phyloP scores from a whole-genome alignment of 1,140 invertebrate species.

The Argopecten irradians region DNA sequence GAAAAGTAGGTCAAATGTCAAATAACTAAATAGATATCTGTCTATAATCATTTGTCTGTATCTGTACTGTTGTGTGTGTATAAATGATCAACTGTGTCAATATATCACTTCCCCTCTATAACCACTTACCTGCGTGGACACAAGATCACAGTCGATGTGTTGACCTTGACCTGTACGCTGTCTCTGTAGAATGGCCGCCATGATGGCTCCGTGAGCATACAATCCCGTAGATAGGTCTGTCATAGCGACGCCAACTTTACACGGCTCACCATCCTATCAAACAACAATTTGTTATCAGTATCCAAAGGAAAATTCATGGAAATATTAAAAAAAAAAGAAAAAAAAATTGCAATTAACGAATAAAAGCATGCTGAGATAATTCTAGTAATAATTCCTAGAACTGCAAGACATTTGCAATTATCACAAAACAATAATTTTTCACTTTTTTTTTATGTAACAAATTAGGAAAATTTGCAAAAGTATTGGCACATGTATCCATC shows the following conservation, averaged over 20 bases:
- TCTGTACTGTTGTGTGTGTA: not conserved
- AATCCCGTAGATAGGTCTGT: conserved; percentile 95
- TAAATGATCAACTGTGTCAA: not conserved
- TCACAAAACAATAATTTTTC: too few species aligned
- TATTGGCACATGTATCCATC: too few species aligned
- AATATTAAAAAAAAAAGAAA: not conserved
- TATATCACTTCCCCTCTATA: not conserved
- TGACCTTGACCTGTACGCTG: conserved; percentile 89
- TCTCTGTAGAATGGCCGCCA: conserved; percentile 91
- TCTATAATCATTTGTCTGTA: not conserved
- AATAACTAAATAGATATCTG: not conserved
- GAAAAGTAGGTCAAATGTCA: too few species aligned
- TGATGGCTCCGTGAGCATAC: conserved; percentile 96
- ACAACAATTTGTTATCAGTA: not conserved
- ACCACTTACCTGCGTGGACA: conserved; percentile 87
- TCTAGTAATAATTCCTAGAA: too few species aligned
- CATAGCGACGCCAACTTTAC: conserved; percentile 94
- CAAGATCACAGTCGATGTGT: conserved; percentile 95
- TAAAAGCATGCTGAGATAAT: too few species aligned
- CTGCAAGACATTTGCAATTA: too few species aligned
- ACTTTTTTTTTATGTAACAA: too few species aligned
- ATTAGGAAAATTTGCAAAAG: too few species aligned
- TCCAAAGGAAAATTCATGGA: not conserved
- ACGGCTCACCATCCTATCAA: conserved; percentile 85
- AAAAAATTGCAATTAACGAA: not conserved